These are phyloP conservation scores for Tribolium freemani DNA, from an alignment of 2,888 invertebrate genomes.

Conservation along the genomic window DNA sequence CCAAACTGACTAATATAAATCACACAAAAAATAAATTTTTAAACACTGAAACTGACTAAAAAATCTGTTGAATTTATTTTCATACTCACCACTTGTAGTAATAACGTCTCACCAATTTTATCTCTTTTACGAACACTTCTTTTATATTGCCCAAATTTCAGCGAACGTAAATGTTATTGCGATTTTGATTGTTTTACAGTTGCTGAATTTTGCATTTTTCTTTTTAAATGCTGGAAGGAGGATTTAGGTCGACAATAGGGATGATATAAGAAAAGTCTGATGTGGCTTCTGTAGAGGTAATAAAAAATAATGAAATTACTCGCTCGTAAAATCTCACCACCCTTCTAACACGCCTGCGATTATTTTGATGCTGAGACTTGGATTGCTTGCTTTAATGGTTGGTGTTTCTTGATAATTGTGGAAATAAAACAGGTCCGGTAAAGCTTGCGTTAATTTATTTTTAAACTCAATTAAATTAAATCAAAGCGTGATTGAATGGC, in stretches of 20 bases:
- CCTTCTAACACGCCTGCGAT: background rate
- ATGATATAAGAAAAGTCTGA: background rate
- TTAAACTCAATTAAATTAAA: background rate
- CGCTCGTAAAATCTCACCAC: background rate
- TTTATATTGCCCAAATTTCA: background rate
- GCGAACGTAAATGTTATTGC: background rate
- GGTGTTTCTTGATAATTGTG: background rate
- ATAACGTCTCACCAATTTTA: background rate
- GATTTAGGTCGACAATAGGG: background rate
- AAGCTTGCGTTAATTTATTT: background rate
- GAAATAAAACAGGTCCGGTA: background rate
- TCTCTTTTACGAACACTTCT: background rate
- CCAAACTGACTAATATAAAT: too few relatives aligned
- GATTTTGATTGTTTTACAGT: background rate
- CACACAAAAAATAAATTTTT: too few relatives aligned
- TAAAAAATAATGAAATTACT: constrained; percentile 9
- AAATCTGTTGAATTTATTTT: background rate
- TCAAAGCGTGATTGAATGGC: background rate
- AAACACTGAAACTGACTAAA: too few relatives aligned
- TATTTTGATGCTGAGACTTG: background rate
- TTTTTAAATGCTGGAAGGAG: background rate
- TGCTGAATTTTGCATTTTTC: background rate
- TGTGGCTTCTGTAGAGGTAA: background rate
- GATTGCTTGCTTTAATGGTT: background rate
- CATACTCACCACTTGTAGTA: background rate